A percentile compares a stretch with the other conserved stretches of the same genome.
Conservation (phyloP, 2,113 vertebrate species). For the Tinamus guttatus region DNA sequence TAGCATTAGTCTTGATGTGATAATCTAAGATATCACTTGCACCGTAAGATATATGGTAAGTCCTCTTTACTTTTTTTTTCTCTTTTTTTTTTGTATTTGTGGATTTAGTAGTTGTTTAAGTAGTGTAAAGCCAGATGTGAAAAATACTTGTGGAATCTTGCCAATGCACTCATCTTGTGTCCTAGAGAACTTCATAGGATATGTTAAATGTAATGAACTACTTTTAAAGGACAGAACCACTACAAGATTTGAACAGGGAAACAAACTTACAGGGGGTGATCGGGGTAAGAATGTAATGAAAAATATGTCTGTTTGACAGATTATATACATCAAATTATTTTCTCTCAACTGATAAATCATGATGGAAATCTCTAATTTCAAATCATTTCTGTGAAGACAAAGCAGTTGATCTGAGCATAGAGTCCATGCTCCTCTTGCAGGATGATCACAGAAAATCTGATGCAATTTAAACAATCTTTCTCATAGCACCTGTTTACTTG, state of each 20-base stretch:
- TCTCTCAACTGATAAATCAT: not conserved
- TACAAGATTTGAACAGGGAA: not conserved
- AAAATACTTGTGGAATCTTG: not conserved
- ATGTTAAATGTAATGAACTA: not conserved
- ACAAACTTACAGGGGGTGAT: not conserved
- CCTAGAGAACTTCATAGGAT: not conserved
- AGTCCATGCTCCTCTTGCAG: not conserved
- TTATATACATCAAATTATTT: not conserved
- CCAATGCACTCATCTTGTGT: not conserved
- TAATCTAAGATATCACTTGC: not conserved
- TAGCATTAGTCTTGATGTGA: not conserved
- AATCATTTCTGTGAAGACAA: not conserved
- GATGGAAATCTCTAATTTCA: not conserved
- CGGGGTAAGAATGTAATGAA: not conserved
- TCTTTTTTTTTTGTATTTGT: not conserved
- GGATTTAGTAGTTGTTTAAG: not conserved
- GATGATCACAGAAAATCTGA: not conserved
- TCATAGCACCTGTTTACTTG: not conserved
- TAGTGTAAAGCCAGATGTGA: not conserved
- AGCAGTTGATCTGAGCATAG: not conserved
- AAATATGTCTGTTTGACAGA: not conserved
- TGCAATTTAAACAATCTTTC: not conserved
- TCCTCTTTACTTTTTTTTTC: not conserved
- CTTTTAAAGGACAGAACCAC: not conserved
- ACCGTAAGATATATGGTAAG: slow-evolving; percentile 25